Base-by-base conservation (phyloP, 2,888 invertebrate genomes). In the Dorcus hopei region DNA sequence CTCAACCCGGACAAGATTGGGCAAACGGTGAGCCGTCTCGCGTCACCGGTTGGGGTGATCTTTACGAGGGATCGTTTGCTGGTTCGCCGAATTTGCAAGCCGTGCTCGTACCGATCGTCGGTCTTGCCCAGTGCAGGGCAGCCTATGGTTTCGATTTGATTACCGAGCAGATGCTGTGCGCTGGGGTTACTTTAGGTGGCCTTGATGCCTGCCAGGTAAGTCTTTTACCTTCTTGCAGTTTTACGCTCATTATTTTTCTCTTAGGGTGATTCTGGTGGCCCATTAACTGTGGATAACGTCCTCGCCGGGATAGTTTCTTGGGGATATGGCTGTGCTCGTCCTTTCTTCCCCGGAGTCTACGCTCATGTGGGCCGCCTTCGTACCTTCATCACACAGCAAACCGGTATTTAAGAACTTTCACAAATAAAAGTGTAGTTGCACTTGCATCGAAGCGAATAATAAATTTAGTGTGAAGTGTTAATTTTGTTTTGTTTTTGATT, bases 211-310 rank as follows among this genome's bases (percentile, higher is more conserved):
- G 53, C 16, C 45, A 45, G 23, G 53, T 33, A 33, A 33, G 26
- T 7, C 26, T 6, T 4, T 33, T 5, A 33, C 7, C 6, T 14
- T 14, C 14, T 14, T 14, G 14, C 14, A 14, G 14, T 14, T 14
- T 14, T 14, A 1, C 14, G 14, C 14, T 14, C 6, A 5, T 33
- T 33, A 1, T 33, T 6, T 33, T 33, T 33, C 7, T 5, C 26
- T 33, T 33, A 33, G 26, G 26, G 45, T 16, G 53, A 53, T 16
- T 45, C 45, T 7, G 53, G 53, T 2, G 53, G 53, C 9, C 53
- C 53, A 8, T 53, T 53, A 40, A 39, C 19, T 9, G 47, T 47
- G 7, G 14, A 38, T n/a, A 23, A n/a, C 4, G 19, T 38, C 19
- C 38, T 45, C 19, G 14, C 48, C 1, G 53, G 53, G 1, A 6